A percentile compares a stretch with the other conserved stretches of the same genome.
Evolutionary conservation across 1,140 invertebrate species (phyloP).

Genomic region (Procambarus virginalis): DNA sequence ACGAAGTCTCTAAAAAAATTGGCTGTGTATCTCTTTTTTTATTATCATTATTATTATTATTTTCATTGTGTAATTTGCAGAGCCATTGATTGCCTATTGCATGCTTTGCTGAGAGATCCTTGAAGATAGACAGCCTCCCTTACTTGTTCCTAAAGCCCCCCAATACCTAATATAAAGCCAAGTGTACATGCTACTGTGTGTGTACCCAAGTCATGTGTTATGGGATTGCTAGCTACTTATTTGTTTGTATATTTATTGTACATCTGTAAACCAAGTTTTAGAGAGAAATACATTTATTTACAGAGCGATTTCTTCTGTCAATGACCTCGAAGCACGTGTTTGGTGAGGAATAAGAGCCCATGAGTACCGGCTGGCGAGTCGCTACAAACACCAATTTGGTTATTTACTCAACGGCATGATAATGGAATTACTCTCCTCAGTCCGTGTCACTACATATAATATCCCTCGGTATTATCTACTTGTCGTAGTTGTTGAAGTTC

Average conservation of each 20-base stretch:
- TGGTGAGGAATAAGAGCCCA: too few species aligned
- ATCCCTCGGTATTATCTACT: too few species aligned
- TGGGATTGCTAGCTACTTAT: slow-evolving; percentile 54
- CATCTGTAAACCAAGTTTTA: slow-evolving; percentile 67
- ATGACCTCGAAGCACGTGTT: not conserved
- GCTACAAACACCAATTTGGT: too few species aligned
- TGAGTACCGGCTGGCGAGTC: too few species aligned
- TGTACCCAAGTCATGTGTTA: slow-evolving; percentile 31
- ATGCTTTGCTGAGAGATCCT: slow-evolving; percentile 12
- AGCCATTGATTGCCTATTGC: slow-evolving; percentile 1
- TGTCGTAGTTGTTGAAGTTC: too few species aligned
- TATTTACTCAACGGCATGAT: too few species aligned
- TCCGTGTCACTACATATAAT: too few species aligned
- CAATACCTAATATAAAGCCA: not conserved
- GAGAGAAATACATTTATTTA: slow-evolving; percentile 64
- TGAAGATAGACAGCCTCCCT: slow-evolving; percentile 2
- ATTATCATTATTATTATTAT: too few species aligned
- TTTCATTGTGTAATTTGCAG: not conserved
- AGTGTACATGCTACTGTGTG: not conserved
- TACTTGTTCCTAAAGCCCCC: not conserved
- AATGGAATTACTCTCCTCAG: too few species aligned
- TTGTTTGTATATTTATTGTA: slow-evolving; percentile 65
- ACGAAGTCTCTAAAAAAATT: slow-evolving; percentile 1
- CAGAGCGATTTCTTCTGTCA: slow-evolving; percentile 42
- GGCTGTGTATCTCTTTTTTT: slow-evolving; percentile 34